These are phyloP conservation scores for Rhodinocichla rosea DNA, from an alignment of 2,113 vertebrate genomes.

Conservation along the genomic window DNA sequence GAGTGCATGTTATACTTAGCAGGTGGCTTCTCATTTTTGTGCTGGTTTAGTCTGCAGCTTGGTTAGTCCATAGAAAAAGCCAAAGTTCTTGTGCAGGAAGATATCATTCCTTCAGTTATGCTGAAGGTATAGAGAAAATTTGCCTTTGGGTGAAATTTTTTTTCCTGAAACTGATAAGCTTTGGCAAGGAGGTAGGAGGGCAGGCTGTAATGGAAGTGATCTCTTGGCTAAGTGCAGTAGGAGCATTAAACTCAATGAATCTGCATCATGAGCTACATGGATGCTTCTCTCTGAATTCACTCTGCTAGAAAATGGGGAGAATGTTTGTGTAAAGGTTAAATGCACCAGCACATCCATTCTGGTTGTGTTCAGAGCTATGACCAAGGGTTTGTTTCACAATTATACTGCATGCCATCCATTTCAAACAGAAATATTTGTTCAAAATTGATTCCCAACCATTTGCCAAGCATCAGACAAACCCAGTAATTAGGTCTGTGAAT, in stretches of 20 bases:
- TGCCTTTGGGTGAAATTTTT: background rate
- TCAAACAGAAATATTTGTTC: constrained; percentile 30
- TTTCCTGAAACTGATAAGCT: background rate
- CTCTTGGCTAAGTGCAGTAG: background rate
- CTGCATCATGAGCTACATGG: background rate
- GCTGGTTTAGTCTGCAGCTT: background rate
- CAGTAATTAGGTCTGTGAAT: constrained; percentile 76
- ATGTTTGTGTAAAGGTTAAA: background rate
- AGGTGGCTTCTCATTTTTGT: background rate
- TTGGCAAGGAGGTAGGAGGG: background rate
- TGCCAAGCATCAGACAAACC: constrained; percentile 40
- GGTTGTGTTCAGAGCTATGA: background rate
- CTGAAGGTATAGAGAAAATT: background rate
- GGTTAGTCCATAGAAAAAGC: background rate
- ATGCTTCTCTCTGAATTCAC: background rate
- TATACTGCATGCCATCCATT: background rate
- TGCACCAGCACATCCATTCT: background rate
- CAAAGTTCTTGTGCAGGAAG: background rate
- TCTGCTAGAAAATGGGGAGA: background rate
- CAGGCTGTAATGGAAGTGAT: background rate
- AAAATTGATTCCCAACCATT: constrained; percentile 16
- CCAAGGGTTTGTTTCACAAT: constrained; percentile 2
- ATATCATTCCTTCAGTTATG: background rate
- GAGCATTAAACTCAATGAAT: background rate
- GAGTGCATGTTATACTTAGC: background rate